Base-by-base conservation (phyloP, 1,140 invertebrate genomes). In the Drosophila punjabiensis region DNA sequence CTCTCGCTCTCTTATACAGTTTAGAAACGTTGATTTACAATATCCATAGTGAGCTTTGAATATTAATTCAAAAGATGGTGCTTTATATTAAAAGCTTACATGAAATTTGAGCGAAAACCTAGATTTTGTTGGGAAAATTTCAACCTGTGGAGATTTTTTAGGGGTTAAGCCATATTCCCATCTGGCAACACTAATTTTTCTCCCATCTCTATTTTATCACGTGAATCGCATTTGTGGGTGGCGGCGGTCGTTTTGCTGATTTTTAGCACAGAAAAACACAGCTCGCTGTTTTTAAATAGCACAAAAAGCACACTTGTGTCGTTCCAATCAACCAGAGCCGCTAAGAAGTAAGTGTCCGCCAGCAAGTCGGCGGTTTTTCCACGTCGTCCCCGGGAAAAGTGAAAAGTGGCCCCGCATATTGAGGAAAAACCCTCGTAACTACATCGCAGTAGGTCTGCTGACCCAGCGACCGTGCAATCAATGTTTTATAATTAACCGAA, bases 191-290 rank as follows among this genome's bases (percentile, higher is more conserved):
- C 24, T 24, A 24, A 24, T 24, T 24, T 24, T 24, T 24, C 24
- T 24, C n/a, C 39, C 39, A 43, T 6, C 39, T 9, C 39, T n/a
- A n/a, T 48, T 24, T 48, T 24, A 50, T 64, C 86, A 90, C 86
- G 87, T 91, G 86, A 89, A 82, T 79, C 69, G 69, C 58, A 78
- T 82, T 69, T 79, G 85, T 87, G 85, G 87, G 86, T 90, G 87
- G 86, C 80, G 78, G 86, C 85, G 82, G 86, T 86, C 69, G 81
- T 63, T 76, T 79, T 79, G 86, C 79, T 78, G 59, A 86, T 90
- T 82, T 82, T 63, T 66, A 65, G 78, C 77, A 75, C 39, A 75
- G 14, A 67, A 66, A 71, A 76, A 52, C 41, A 43, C 43, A 68
- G 62, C 50, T 71, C 50, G 66, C 65, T 69, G 59, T 47, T 82